Evolutionary conservation across 2,113 vertebrate genomes (phyloP).

Genomic region (Microcebus griseorufus): DNA sequence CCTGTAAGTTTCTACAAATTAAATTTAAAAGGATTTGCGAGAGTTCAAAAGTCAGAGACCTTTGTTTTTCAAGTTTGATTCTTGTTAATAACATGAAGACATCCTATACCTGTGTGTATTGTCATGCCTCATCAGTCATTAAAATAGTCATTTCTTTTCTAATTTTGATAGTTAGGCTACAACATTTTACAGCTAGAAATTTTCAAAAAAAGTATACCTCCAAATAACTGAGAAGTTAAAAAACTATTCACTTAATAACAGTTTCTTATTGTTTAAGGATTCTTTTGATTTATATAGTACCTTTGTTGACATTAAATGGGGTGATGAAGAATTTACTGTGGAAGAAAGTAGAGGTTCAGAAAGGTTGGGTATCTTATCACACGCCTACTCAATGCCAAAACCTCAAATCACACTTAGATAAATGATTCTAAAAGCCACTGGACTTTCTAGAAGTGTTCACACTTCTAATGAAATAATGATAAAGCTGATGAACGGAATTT

Average conservation of each 20-base stretch:
- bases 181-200: neutral
- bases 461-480: neutral
- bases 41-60: neutral
- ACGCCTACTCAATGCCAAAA: neutral
- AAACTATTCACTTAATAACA: neutral
- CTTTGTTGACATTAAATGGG: neutral
- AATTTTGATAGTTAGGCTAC: neutral
- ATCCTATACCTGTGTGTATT: neutral
- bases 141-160: neutral
- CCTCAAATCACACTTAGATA: neutral
- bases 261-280: neutral
- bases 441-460: neutral
- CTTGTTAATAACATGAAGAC: neutral
- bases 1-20: neutral
- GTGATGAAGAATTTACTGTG: neutral
- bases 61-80: neutral
- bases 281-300: neutral
- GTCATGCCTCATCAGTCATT: neutral
- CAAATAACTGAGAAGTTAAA: neutral
- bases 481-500: neutral
- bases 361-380: neutral
- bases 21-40: neutral
- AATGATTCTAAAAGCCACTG: neutral
- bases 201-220: neutral
- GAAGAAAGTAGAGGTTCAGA: neutral